Conservation (phyloP, 2,113 vertebrate species). For the Cercopithecus mona region DNA sequence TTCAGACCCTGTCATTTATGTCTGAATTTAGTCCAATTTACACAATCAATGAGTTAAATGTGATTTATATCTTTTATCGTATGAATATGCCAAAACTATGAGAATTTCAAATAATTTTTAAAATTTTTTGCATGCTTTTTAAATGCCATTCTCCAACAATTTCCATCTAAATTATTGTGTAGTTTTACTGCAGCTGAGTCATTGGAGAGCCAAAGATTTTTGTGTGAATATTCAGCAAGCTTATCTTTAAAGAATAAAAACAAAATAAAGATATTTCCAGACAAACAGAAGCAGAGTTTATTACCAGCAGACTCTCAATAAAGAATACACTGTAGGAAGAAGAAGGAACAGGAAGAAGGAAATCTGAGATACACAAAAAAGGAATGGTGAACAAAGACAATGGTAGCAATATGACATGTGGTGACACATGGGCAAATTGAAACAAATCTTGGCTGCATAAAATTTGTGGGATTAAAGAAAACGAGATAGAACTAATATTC, state of each 20-base stretch:
- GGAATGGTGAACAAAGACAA: background rate
- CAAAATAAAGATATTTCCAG: background rate
- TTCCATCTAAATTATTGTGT: background rate
- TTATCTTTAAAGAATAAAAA: background rate
- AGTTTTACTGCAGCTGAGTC: background rate
- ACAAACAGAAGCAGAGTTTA: background rate
- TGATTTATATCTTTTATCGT: background rate
- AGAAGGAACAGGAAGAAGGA: background rate
- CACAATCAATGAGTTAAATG: background rate
- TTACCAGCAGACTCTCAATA: background rate
- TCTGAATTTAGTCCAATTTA: background rate
- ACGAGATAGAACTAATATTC: background rate
- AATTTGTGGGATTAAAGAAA: background rate
- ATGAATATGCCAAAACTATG: background rate
- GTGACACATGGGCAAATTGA: background rate
- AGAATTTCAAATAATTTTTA: background rate
- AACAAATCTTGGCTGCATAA: background rate
- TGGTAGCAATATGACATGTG: background rate
- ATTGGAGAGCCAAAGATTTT: background rate
- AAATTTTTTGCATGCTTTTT: background rate
- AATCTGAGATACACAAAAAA: background rate
- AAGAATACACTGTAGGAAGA: background rate
- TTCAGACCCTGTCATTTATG: background rate
- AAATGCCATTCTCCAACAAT: background rate
- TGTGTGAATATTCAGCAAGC: background rate